These are phyloP conservation scores for Syndactyla subalaris DNA, from an alignment of 2,797 vertebrate genomes.

Conservation along the genomic window DNA sequence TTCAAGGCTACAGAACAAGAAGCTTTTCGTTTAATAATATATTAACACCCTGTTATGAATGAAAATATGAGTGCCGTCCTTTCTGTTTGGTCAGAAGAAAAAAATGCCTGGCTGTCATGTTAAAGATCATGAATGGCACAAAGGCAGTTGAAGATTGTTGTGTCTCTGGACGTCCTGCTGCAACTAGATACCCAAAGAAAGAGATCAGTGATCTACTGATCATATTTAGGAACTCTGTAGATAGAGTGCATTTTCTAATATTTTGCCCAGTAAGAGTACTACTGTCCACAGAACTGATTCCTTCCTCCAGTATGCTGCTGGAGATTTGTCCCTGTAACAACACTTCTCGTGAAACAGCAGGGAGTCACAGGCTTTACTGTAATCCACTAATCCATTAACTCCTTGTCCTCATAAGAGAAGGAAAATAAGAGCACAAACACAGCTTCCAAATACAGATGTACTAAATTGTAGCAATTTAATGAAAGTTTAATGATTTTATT, in stretches of 20 bases:
- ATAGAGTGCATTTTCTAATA: background rate
- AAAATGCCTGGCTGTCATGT: background rate
- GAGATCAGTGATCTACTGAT: background rate
- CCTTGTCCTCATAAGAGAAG: background rate
- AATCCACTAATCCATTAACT: conserved; percentile 47
- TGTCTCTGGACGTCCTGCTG: background rate
- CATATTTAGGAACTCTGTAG: background rate
- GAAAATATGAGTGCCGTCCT: background rate
- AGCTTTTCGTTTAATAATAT: background rate
- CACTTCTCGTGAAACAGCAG: background rate
- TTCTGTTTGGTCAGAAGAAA: background rate
- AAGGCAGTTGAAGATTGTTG: background rate
- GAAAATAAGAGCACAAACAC: background rate
- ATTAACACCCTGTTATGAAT: background rate
- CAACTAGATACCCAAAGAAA: background rate
- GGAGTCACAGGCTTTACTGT: conserved; percentile 11
- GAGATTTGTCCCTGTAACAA: background rate
- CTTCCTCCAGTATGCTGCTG: background rate
- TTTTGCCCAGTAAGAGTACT: background rate
- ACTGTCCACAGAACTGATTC: background rate
- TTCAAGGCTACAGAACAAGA: background rate
- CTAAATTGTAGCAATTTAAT: background rate
- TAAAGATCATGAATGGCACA: background rate
- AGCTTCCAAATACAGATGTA: background rate
- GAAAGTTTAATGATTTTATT: background rate